Percentiles rank a stretch among this genome's conserved stretches.
Conservation (phyloP, 2,888 invertebrate genomes). For the Dioctria linearis region DNA sequence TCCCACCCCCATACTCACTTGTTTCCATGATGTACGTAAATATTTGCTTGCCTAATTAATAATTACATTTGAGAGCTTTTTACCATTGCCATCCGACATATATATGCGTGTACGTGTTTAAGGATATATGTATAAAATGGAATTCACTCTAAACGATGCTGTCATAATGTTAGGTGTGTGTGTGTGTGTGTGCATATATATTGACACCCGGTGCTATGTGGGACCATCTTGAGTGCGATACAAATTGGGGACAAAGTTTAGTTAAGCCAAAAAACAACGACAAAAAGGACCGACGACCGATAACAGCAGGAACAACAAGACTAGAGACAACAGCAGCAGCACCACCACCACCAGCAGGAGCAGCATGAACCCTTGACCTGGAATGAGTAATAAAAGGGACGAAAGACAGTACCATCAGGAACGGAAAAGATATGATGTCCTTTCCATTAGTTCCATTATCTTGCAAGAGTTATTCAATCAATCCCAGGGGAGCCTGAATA, state of each 20-base stretch:
- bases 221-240: slow-evolving; percentile 35
- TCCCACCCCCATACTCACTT: slow-evolving; percentile 21
- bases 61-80: slow-evolving; percentile 62
- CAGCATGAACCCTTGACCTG: slow-evolving; percentile 13
- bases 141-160: no score
- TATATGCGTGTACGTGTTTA: no score
- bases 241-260: slow-evolving; percentile 47
- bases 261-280: slow-evolving; percentile 15
- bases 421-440: slow-evolving; percentile 51
- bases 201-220: not conserved
- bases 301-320: not conserved
- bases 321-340: not conserved
- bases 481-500: slow-evolving; percentile 48
- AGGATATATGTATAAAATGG: no score
- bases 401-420: slow-evolving; percentile 41
- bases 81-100: slow-evolving; percentile 8
- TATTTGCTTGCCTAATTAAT: slow-evolving; percentile 67
- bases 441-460: slow-evolving; percentile 53
- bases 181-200: no score
- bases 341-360: not conserved
- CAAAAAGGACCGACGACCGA: slow-evolving; percentile 17
- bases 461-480: slow-evolving; percentile 51
- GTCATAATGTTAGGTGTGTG: no score
- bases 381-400: slow-evolving; percentile 50
- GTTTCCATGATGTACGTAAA: slow-evolving; percentile 62